Base-by-base conservation (phyloP, 2,888 invertebrate species). In the Mycalesis mineus region DNA sequence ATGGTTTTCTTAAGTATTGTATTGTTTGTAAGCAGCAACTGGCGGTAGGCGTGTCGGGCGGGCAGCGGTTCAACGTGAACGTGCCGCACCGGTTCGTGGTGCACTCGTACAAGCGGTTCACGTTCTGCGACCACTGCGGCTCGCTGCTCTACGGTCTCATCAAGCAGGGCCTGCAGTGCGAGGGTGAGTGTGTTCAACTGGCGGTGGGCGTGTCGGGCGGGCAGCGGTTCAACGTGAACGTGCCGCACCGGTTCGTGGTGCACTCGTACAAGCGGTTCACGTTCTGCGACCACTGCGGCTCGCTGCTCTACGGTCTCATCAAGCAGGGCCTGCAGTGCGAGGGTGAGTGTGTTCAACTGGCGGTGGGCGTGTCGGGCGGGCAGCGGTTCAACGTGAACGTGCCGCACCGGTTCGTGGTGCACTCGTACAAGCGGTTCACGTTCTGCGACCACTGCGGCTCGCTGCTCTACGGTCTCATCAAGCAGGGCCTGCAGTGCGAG, bases 381-480 rank as follows among this genome's bases (percentile, higher is more conserved):
- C 93, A 94, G 83, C 93, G 99, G 66, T 99, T 99, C 92, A 98
- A 95, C 88, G 98, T 99, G 74, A 99, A 99, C 91, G 94, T 99
- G 76, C 99, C 99, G 68, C 99, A 99, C 90, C 95, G 98, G 65
- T 97, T 97, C 88, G 94, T 94, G 72, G 95, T 98, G 74, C 99
- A 99, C 91, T 98, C 94, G 71, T 99, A 98, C 91, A 98, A 97
- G 91, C 92, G 97, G 69, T 98, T 98, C 88, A 99, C 99, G 31
- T 99, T 99, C 91, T 99, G 99, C 91, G 99, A 99, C 91, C 99
- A 99, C 88, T 99, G 99, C 88, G 99, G 99, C 69, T 98, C 98
- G 62, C 92, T 99, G 80, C 93, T 99, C 63, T 99, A 98, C 84
- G 99, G 99, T 28, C 93, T 99, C 74, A 95, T 97, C 80, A 95